Evolutionary conservation across 2,888 invertebrate genomes (phyloP), one percentile per base, ranked within the genome.

Genomic region (Phaedon cochleariae): DNA sequence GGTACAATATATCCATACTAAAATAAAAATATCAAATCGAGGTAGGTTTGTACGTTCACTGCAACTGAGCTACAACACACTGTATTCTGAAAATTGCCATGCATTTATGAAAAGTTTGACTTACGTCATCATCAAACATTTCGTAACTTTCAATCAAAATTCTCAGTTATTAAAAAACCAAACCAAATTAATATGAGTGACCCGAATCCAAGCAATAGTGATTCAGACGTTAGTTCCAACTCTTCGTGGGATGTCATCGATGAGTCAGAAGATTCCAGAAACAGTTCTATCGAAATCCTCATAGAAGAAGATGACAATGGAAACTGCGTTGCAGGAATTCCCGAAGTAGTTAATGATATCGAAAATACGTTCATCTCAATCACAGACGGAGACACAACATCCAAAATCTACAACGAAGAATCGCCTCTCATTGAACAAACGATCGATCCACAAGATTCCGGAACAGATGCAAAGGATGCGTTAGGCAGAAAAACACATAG

Each of bases 231-330:
- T 41, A 77, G 76, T 62, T 74, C 75, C 46, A 72, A 74, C 59
- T 77, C 78, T 22, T 80, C 81, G 21, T 81, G 81, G 81, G 79
- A 78, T 21, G 68, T 72, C n/a, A 62, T 72, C 15, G 62, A 61
- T 9, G 72, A 70, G 20, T 57, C 62, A 1, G 62, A 67, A 7
- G 46, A 60, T 46, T 67, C 66, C 17, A 41, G 57, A n/a, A 57
- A 49, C 15, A 60, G 53, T 58, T 71, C 66, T 4, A 17, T 68
- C 10, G 69, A 68, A 31, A 62, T 62, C 49, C 17, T 66, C 17
- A 34, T 45, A 12, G 53, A 58, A 53, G 59, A 67, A 37, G 20
- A 22, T 52, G 64, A 64, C 48, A 58, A 49, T 3, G 26, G 29
- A 1, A 41, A 45, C 18, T 22, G 22, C 26, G 15, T 17, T 5